Evolutionary conservation across 2,113 vertebrate species (phyloP).

Genomic region (Desmodus rotundus): DNA sequence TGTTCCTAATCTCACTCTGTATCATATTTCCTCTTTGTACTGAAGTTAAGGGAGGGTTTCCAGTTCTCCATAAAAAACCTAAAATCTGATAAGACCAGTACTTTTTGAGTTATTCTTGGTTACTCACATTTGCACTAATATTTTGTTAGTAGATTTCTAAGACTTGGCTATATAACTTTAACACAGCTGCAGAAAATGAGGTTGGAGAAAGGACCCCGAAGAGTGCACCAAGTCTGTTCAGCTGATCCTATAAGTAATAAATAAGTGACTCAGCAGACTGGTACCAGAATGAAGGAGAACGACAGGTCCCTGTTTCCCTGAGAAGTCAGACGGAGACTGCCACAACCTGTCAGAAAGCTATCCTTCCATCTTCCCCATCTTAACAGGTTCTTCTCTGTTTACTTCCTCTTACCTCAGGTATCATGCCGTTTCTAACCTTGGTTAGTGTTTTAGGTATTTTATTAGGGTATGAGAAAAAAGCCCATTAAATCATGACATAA

Average conservation of each 20-base stretch:
- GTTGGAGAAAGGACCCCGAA: neutral
- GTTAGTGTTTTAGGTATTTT: neutral
- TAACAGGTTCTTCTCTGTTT: neutral
- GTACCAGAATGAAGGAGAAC: neutral
- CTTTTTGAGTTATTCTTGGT: neutral
- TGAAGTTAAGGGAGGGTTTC: neutral
- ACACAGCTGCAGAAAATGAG: neutral
- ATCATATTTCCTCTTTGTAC: neutral
- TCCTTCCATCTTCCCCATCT: neutral
- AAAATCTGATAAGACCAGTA: neutral
- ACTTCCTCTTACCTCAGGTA: neutral
- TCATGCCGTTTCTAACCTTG: neutral
- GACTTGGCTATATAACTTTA: neutral
- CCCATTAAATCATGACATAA: neutral
- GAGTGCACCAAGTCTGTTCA: neutral
- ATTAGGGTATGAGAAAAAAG: neutral
- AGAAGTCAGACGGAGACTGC: neutral
- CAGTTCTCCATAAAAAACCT: neutral
- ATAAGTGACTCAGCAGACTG: neutral
- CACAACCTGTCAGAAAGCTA: neutral
- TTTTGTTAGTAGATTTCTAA: neutral
- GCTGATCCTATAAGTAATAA: neutral
- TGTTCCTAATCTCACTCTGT: neutral
- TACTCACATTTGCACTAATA: neutral
- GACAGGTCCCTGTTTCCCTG: neutral